phyloP scores from a whole-genome alignment of 2,113 vertebrate genomes.

The Hippocampus abdominalis region DNA sequence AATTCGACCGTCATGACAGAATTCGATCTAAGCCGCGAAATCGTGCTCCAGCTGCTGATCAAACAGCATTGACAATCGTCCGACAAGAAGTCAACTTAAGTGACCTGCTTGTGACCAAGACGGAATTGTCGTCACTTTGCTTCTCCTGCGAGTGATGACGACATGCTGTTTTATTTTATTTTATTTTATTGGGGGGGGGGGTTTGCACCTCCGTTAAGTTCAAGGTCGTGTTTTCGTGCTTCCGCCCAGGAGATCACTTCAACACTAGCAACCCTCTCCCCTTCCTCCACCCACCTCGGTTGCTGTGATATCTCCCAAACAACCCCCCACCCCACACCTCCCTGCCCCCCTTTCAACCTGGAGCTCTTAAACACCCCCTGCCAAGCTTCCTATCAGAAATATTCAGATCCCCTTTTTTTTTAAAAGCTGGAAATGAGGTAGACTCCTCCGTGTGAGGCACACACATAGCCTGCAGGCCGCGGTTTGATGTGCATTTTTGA shows the following conservation, averaged over 20 bases:
- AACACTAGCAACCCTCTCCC: slow-evolving; percentile 6
- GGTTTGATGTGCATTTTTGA: slow-evolving; percentile 66
- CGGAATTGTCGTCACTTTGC: not conserved
- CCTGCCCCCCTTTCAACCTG: not conserved
- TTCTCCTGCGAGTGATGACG: slow-evolving; percentile 1
- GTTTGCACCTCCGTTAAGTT: slow-evolving; percentile 21
- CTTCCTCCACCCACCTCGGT: slow-evolving; percentile 11
- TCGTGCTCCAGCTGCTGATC: not conserved
- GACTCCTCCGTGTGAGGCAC: slow-evolving; percentile 34
- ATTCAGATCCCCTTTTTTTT: slow-evolving; percentile 39
- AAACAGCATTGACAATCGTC: not conserved
- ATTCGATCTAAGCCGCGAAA: not conserved
- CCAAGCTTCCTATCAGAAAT: slow-evolving; percentile 42
- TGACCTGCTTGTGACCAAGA: not conserved
- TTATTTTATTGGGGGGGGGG: no score
- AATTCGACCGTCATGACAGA: not conserved
- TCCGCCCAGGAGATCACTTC: not conserved
- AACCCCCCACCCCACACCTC: not conserved
- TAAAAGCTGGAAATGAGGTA: slow-evolving; percentile 48
- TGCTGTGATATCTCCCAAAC: slow-evolving; percentile 25
- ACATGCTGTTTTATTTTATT: no score
- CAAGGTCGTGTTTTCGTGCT: slow-evolving; percentile 37
- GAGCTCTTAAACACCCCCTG: slow-evolving; percentile 33
- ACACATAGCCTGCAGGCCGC: slow-evolving; percentile 45
- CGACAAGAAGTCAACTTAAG: not conserved